Evolutionary conservation across 2,797 vertebrate genomes (phyloP).

Genomic region (Vespertilio murinus): DNA sequence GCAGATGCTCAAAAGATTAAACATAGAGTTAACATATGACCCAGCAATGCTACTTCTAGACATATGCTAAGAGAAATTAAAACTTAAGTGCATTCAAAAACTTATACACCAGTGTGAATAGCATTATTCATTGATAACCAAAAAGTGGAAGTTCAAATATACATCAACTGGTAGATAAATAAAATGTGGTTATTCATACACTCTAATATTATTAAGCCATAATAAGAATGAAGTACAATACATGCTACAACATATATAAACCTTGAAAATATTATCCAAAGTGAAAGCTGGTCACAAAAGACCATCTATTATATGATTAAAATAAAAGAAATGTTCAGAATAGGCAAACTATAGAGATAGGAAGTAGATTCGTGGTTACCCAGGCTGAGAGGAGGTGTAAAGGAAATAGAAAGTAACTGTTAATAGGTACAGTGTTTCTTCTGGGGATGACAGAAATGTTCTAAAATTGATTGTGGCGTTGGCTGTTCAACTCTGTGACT

Average conservation of each 20-base stretch:
- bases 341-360: not conserved
- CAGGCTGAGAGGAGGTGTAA: not conserved
- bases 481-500: not conserved
- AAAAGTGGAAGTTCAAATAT: not conserved
- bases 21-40: not conserved
- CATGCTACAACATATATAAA: not conserved
- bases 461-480: conserved; percentile 22
- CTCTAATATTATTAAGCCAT: not conserved
- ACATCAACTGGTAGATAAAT: not conserved
- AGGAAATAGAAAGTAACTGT: conserved; percentile 41
- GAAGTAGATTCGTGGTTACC: not conserved
- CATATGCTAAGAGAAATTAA: not conserved
- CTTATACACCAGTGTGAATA: not conserved
- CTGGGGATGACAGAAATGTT: conserved; percentile 13
- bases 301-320: not conserved
- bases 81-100: not conserved
- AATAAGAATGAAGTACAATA: not conserved
- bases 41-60: not conserved
- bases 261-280: conserved; percentile 15
- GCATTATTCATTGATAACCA: not conserved
- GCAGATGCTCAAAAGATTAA: not conserved
- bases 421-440: not conserved
- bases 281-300: not conserved
- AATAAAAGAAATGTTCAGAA: conserved; percentile 21
- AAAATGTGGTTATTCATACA: not conserved